phyloP scores from a whole-genome alignment of 37 sponge, comb jelly and placozoan genomes.

The Geodia barretti region DNA sequence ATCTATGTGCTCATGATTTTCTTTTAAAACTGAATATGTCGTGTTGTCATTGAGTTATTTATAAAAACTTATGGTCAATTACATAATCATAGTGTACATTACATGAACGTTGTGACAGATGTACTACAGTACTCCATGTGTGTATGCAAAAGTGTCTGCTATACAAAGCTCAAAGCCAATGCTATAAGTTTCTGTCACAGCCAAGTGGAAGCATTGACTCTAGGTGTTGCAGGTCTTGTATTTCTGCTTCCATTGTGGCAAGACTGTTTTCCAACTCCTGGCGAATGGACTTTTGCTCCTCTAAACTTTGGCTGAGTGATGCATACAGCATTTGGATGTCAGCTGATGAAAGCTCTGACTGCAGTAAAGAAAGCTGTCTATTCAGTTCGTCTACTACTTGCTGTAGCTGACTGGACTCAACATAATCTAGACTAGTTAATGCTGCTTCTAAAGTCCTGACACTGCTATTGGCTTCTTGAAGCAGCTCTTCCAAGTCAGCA shows the following conservation, averaged over 20 bases:
- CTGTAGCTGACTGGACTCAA: background rate
- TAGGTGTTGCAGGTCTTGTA: background rate
- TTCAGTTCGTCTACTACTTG: background rate
- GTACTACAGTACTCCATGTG: background rate
- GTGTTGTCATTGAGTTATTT: background rate
- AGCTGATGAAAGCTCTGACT: background rate
- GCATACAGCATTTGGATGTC: background rate
- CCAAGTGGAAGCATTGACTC: conserved; percentile 1
- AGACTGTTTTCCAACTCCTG: background rate
- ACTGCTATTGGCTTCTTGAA: background rate
- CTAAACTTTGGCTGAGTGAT: background rate
- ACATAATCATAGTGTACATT: too few species aligned
- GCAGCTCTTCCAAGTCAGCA: background rate
- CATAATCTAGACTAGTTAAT: background rate
- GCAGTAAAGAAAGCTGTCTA: background rate
- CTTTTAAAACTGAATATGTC: background rate
- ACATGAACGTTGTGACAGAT: too few species aligned
- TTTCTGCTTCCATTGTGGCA: background rate
- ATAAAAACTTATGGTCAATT: background rate
- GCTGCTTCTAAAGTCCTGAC: background rate
- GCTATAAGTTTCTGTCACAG: conserved; percentile 12
- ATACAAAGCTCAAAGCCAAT: too few species aligned
- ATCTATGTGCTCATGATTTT: too few species aligned
- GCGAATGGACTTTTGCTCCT: background rate
- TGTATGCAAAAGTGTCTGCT: background rate